phyloP scores from a whole-genome alignment of 2,888 invertebrate species.

The Drosophila mimica region DNA sequence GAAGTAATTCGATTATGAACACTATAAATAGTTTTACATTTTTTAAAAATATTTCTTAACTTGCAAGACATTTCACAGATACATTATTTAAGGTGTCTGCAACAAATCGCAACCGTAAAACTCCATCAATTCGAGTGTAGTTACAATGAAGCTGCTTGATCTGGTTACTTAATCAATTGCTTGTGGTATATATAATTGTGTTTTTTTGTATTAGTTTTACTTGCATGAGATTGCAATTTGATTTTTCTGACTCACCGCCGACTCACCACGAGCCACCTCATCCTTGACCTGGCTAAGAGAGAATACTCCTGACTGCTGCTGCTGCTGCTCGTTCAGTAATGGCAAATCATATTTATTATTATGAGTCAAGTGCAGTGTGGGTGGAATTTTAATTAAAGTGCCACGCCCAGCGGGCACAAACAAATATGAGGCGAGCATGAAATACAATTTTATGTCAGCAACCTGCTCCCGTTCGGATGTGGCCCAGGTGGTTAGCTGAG shows the following conservation, averaged over 20 bases:
- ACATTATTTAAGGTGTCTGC: background rate
- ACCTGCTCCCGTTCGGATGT: background rate
- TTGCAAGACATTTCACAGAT: background rate
- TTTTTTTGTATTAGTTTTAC: background rate
- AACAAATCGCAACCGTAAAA: background rate
- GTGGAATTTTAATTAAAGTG: slow-evolving; percentile 71
- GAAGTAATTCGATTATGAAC: background rate
- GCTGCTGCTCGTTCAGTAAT: slow-evolving; percentile 17
- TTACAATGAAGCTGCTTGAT: background rate
- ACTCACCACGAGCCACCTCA: background rate
- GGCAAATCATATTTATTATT: slow-evolving; percentile 56
- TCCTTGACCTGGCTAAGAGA: slow-evolving; percentile 19
- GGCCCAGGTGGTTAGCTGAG: too few species aligned
- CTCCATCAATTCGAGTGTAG: background rate
- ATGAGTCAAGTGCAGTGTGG: slow-evolving; percentile 55
- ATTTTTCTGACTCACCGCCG: background rate
- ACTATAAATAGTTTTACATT: background rate
- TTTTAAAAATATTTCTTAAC: background rate
- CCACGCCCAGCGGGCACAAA: slow-evolving; percentile 60
- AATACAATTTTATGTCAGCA: slow-evolving; percentile 41
- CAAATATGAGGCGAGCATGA: slow-evolving; percentile 38
- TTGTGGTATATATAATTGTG: background rate
- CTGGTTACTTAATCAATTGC: background rate
- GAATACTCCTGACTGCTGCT: slow-evolving; percentile 2
- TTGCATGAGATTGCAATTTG: background rate